Evolutionary conservation across 37 sponge, comb jelly and placozoan genomes (phyloP).

Genomic region (Beroe ovata): DNA sequence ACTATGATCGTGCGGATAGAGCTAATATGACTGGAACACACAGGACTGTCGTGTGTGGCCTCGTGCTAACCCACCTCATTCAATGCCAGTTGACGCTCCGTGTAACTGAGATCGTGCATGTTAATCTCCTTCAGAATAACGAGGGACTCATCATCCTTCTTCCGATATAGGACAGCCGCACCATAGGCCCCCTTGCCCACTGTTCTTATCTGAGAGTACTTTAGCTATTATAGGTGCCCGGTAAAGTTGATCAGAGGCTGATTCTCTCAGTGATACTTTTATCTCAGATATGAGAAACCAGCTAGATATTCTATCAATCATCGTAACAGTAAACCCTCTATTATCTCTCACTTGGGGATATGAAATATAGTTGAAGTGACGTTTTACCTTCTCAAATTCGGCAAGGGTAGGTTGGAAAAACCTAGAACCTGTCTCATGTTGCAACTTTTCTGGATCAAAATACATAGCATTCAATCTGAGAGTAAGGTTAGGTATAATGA

Average conservation of each 20-base stretch:
- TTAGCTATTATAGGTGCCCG: too few relatives aligned
- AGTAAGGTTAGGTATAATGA: too few relatives aligned
- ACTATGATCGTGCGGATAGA: too few relatives aligned
- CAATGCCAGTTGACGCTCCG: conserved; percentile 76
- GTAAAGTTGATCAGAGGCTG: too few relatives aligned
- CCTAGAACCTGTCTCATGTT: conserved; percentile 15
- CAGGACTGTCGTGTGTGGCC: too few relatives aligned
- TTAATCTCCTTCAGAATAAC: conserved; percentile 96
- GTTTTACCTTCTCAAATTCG: conserved; percentile 52
- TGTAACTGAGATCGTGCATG: conserved; percentile 80
- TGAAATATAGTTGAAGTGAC: neutral
- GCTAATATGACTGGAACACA: too few relatives aligned
- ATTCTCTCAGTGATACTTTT: too few relatives aligned
- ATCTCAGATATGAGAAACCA: too few relatives aligned
- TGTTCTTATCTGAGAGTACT: conserved; percentile 16
- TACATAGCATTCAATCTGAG: conserved; percentile 55
- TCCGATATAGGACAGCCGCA: conserved; percentile 89
- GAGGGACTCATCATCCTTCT: conserved; percentile 88
- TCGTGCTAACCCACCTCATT: too few relatives aligned
- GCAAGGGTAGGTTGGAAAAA: conserved; percentile 60
- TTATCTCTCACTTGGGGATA: too few relatives aligned
- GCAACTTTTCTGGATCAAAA: conserved; percentile 37
- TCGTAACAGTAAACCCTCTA: too few relatives aligned
- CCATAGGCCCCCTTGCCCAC: conserved; percentile 86
- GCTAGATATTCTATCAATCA: too few relatives aligned